Evolutionary conservation across 2,113 vertebrate genomes (phyloP), one percentile per base, ranked within the genome.

Genomic region (Semnopithecus entellus): DNA sequence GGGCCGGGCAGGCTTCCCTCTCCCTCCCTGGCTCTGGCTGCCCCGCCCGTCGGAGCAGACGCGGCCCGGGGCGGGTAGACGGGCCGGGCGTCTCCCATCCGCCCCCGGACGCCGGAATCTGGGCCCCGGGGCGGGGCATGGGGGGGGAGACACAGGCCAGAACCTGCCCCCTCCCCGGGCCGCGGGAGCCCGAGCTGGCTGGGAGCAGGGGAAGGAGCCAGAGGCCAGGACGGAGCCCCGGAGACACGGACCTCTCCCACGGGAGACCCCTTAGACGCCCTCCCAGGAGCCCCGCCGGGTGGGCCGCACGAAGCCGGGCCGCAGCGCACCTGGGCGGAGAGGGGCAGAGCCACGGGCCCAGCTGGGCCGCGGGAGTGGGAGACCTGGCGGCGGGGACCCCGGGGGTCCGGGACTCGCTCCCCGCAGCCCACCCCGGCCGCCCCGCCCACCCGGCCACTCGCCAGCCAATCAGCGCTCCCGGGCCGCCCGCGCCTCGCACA

Each of bases 61-160:
- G 97, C 97, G 96, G 94, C 97, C 98, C 93, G 66, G 96, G 98
- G 97, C 96, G 95, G 96, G 97, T 95, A 98, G 98, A 98, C 97
- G 81, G 96, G 97, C 97, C 97, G 97, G 97, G 97, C 98, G 97
- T 97, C 97, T 97, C 97, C 97, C 97, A 89, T 97, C 97, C 95
- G 96, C 96, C 97, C 97, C 98, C 97, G 94, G 97, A 97, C 97
- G 97, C 97, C 97, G 97, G 97, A 98, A 98, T 97, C 98, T 97
- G 97, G 97, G 97, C 98, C 98, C 97, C 90, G 96, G 97, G 98
- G 98, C 96, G 97, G 98, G 97, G 98, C 97, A 45, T 68, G 84
- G 84, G 61, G 95, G 97, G 98, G 97, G 94, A 94, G 96, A 89
- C 94, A 93, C 97, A 98, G 97, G 98, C 98, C 98, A 97, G 97